These are phyloP conservation scores for Opisthocomus hoazin DNA, from an alignment of 2,113 vertebrate species.

Conservation along the genomic window DNA sequence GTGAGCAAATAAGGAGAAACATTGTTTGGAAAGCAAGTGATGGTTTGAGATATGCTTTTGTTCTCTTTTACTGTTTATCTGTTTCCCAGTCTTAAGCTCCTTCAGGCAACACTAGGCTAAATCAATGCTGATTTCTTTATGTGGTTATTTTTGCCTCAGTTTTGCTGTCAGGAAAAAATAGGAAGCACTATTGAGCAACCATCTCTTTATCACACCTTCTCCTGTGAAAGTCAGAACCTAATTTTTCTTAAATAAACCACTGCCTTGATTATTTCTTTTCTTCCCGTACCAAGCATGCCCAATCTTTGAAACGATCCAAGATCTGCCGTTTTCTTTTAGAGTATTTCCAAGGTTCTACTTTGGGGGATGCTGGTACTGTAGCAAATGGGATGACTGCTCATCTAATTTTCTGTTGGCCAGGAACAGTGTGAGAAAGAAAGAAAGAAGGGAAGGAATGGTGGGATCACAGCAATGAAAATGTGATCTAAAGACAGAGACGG, in stretches of 20 bases:
- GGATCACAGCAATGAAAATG: background rate
- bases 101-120: constrained; percentile 1
- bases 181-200: background rate
- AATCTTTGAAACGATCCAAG: background rate
- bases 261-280: background rate
- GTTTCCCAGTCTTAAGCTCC: background rate
- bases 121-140: background rate
- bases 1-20: background rate
- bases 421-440: background rate
- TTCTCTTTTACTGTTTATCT: background rate
- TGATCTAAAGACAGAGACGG: background rate
- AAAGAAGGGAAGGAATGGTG: background rate
- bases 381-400: background rate
- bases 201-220: background rate
- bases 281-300: background rate
- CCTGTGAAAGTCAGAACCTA: background rate
- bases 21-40: background rate
- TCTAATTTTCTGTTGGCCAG: background rate
- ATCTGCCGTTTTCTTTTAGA: background rate
- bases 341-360: background rate
- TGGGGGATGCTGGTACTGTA: background rate
- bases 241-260: background rate
- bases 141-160: background rate
- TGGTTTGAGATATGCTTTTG: background rate
- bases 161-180: background rate